A percentile compares a stretch with the other conserved stretches of the same genome.
These are phyloP conservation scores for Hucho hucho DNA, from an alignment of 2,113 vertebrate genomes.

Conservation along the genomic window DNA sequence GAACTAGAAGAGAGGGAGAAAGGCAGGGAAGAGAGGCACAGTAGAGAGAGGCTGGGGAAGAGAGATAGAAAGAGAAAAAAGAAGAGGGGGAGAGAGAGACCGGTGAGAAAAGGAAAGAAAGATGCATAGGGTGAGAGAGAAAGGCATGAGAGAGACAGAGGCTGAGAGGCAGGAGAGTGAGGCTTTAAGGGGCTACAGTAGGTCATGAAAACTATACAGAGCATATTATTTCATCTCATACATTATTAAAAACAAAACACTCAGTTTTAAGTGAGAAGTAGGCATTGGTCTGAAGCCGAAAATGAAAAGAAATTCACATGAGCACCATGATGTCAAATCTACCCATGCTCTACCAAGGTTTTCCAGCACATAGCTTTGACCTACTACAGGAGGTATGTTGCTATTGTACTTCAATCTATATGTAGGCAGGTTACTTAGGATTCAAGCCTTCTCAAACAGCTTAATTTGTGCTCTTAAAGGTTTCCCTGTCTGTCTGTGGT, in stretches of 20 bases:
- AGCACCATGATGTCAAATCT: too few relatives aligned
- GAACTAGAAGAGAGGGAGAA: not conserved
- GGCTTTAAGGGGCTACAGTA: not conserved
- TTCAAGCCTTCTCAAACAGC: too few relatives aligned
- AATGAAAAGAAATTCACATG: too few relatives aligned
- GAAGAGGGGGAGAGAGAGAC: not conserved
- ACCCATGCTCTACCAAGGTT: too few relatives aligned
- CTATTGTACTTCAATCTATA: too few relatives aligned
- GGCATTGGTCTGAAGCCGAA: too few relatives aligned
- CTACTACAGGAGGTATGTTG: too few relatives aligned
- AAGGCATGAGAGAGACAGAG: not conserved
- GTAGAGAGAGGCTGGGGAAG: not conserved
- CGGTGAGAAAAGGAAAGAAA: not conserved
- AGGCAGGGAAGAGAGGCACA: not conserved
- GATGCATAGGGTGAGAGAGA: not conserved
- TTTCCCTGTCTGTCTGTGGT: not conserved
- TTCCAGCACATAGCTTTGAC: too few relatives aligned
- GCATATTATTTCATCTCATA: not conserved
- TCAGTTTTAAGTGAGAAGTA: too few relatives aligned
- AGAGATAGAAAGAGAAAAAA: not conserved
- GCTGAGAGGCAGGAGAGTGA: too few relatives aligned
- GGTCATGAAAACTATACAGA: not conserved
- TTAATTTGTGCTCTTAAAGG: not conserved
- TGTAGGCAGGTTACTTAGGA: too few relatives aligned
- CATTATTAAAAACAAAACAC: not conserved